Evolutionary conservation across 2,113 vertebrate species (phyloP), one percentile per base, ranked within the genome.

Genomic region (Bombycilla garrulus): DNA sequence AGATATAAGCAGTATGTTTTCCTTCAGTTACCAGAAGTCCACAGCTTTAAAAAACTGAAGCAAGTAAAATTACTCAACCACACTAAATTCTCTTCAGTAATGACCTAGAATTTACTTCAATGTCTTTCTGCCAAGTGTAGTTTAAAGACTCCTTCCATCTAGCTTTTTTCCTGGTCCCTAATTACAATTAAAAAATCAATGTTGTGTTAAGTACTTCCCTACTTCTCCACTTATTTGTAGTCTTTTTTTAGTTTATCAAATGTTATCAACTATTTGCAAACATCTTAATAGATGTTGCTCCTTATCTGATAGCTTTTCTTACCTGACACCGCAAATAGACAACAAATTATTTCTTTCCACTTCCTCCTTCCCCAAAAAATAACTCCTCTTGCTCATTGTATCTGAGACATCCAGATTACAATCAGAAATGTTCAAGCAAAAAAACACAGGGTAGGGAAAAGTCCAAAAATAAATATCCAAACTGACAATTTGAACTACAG

Each of bases 401-500:
- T 28, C 16, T 3, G 13, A 69, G 50, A 60, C 14, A 64, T 8
- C 4, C 18, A 78, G 47, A 84, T 33, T 29, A 57, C 5, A 65
- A 76, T 21, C 54, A 82, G 23, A 90, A 87, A 73, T 4, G 6
- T 2, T 44, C 28, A 44, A 93, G 40, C 1, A 13, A 61, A 82
- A 78, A 76, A 83, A 38, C 0, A 5, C 3, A 5, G 5, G 5
- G 11, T 5, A 31, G 21, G 5, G 6, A 7, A 2, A n/a, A 57
- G 24, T 23, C 8, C 13, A 14, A n/a, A 58, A 77, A 56, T 11
- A 79, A 81, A 76, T 7, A 10, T 36, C 9, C 24, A 33, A 76
- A 26, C 4, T n/a, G 48, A 76, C 51, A 87, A 61, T 7, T 1
- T 13, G 2, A 78, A 81, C 33, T 69, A 51, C 1, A 3, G 21